A percentile compares a stretch with the other conserved stretches of the same genome.
phyloP scores from a whole-genome alignment of 2,888 invertebrate species.

The Aphidius colemani region DNA sequence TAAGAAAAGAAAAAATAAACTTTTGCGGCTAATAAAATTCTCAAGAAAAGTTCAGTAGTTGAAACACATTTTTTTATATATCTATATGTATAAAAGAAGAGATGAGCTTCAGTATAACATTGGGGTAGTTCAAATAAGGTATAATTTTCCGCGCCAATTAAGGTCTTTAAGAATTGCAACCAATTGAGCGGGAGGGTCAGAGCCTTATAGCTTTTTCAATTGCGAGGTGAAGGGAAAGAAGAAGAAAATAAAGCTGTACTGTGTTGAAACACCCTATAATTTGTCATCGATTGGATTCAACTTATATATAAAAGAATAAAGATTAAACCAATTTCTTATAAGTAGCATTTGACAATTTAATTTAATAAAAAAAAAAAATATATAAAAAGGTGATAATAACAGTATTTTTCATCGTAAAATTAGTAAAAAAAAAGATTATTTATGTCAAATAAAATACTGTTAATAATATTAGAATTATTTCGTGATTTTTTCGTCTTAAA shows the following conservation, averaged over 20 bases:
- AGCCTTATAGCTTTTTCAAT: slow-evolving; percentile 43
- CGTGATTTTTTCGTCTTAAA: neutral
- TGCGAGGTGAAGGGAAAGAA: neutral
- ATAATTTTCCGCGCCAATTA: slow-evolving; percentile 61
- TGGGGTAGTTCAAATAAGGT: slow-evolving; percentile 55
- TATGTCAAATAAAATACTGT: no score
- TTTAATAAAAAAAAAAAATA: slow-evolving; percentile 1
- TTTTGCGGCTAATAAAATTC: no score
- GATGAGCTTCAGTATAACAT: slow-evolving; percentile 17
- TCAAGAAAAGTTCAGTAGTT: slow-evolving; percentile 13
- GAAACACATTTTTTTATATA: slow-evolving; percentile 10
- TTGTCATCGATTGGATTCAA: slow-evolving; percentile 59
- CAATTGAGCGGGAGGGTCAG: slow-evolving; percentile 60
- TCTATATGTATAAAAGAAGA: slow-evolving; percentile 11
- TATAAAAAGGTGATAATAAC: neutral
- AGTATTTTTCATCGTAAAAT: neutral
- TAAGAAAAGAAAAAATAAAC: slow-evolving; percentile 19
- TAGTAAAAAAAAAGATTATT: no score
- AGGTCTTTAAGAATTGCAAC: slow-evolving; percentile 61
- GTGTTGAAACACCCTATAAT: slow-evolving; percentile 53
- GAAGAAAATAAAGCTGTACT: slow-evolving; percentile 51
- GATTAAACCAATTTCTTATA: neutral
- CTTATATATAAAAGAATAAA: no score
- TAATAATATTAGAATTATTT: no score
- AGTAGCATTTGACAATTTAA: slow-evolving; percentile 1